A percentile compares a stretch with the other conserved stretches of the same genome.
Conservation (phyloP, 1,140 invertebrate species). For the Dinoponera quadriceps region DNA sequence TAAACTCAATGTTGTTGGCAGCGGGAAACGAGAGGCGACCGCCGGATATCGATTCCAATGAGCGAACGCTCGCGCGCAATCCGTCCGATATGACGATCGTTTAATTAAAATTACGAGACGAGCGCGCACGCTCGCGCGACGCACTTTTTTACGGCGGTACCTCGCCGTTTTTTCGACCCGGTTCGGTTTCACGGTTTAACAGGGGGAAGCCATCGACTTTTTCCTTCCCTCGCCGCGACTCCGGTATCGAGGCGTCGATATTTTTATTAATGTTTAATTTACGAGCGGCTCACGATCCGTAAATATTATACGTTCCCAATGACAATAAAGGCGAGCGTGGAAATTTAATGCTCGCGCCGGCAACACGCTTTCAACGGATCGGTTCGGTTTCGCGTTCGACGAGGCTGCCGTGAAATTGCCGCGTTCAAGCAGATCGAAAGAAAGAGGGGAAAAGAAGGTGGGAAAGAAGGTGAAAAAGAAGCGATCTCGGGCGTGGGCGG, state of each 20-base stretch:
- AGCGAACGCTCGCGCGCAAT: not conserved
- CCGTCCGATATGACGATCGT: not conserved
- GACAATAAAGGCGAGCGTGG: slow-evolving; percentile 16
- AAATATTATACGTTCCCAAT: slow-evolving; percentile 19
- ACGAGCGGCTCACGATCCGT: not conserved
- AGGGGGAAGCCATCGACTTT: not conserved
- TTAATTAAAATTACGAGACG: slow-evolving; percentile 19
- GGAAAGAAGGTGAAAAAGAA: too few relatives aligned
- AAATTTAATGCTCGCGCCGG: slow-evolving; percentile 18
- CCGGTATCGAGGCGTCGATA: slow-evolving; percentile 23
- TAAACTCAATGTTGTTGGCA: not conserved
- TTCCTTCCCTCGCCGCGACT: not conserved
- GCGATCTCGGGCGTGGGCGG: too few relatives aligned
- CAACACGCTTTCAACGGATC: slow-evolving; percentile 8
- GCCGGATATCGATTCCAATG: slow-evolving; percentile 1
- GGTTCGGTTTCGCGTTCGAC: not conserved
- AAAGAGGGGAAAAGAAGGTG: too few relatives aligned
- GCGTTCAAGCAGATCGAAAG: too few relatives aligned
- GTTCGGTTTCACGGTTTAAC: not conserved
- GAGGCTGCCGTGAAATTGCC: not conserved
- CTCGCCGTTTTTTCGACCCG: not conserved
- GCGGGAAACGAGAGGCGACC: not conserved
- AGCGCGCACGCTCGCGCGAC: slow-evolving; percentile 1
- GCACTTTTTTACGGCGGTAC: not conserved
- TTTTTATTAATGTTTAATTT: slow-evolving; percentile 51